Percentiles rank a stretch among this genome's conserved stretches.
phyloP scores from a whole-genome alignment of 2,888 invertebrate species.

The Myathropa florea region DNA sequence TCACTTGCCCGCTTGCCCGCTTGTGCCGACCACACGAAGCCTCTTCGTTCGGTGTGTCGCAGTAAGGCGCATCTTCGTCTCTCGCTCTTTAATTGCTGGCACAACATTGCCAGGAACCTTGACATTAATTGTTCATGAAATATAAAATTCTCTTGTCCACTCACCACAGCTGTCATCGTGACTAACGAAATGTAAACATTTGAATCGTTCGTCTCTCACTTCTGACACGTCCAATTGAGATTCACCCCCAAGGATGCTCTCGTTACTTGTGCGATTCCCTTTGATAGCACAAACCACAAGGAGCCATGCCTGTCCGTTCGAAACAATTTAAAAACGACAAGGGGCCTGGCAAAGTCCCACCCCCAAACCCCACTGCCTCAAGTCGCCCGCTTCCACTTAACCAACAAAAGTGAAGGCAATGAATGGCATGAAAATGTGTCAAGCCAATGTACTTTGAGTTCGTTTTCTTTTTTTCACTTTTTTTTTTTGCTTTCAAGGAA shows the following conservation, averaged over 20 bases:
- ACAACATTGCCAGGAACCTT: constrained; percentile 55
- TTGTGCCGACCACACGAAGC: neutral
- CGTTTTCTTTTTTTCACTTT: neutral
- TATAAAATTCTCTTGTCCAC: constrained; percentile 2
- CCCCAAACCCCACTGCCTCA: constrained; percentile 1
- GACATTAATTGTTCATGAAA: constrained; percentile 66
- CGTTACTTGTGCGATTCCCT: neutral
- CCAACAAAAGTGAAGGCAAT: constrained; percentile 62
- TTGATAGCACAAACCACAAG: constrained; percentile 29
- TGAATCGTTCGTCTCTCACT: constrained; percentile 47
- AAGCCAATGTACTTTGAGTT: constrained; percentile 68
- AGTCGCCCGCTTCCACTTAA: constrained; percentile 45
- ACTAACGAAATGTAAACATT: constrained; percentile 65
- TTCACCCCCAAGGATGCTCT: constrained; percentile 27
- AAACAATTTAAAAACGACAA: constrained; percentile 34
- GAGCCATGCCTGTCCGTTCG: constrained; percentile 15
- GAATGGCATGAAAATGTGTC: constrained; percentile 62
- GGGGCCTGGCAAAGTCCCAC: constrained; percentile 38
- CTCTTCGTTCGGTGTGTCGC: constrained; percentile 18
- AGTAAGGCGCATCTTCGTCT: constrained; percentile 58
- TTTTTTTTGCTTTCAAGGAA: constrained; percentile 28
- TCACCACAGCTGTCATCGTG: neutral
- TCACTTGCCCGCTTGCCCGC: no score
- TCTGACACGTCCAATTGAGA: constrained; percentile 61
- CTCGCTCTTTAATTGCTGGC: constrained; percentile 13